Conservation (phyloP, 1,140 invertebrate species). For the Caenorhabditis briggsae region DNA sequence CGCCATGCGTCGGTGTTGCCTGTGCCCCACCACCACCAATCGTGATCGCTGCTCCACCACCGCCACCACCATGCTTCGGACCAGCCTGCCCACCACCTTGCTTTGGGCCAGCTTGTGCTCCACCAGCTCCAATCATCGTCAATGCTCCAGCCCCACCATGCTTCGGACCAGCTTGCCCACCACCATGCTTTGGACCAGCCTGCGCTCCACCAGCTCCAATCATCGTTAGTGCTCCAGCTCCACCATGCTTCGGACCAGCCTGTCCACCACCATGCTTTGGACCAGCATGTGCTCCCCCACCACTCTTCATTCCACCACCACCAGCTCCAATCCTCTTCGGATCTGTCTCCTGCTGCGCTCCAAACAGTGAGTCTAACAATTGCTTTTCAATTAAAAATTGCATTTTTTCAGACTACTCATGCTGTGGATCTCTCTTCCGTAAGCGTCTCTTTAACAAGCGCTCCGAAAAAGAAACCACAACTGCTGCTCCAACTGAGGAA, state of each 20-base stretch:
- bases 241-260: slow-evolving; percentile 8
- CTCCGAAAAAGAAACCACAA: background rate
- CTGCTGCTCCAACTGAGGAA: slow-evolving; percentile 5
- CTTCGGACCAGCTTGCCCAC: slow-evolving; percentile 35
- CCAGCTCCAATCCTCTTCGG: slow-evolving; percentile 28
- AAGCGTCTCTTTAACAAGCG: slow-evolving; percentile 48
- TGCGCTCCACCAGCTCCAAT: slow-evolving; percentile 33
- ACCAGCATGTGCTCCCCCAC: slow-evolving; percentile 1
- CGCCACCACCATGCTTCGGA: slow-evolving; percentile 19
- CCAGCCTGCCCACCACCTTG: slow-evolving; percentile 31
- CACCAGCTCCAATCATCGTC: slow-evolving; percentile 13
- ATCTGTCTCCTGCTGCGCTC: slow-evolving; percentile 40
- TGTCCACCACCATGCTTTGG: slow-evolving; percentile 28
- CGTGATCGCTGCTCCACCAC: slow-evolving; percentile 10
- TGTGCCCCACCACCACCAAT: slow-evolving; percentile 27
- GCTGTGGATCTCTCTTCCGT: slow-evolving; percentile 47
- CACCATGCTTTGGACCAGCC: slow-evolving; percentile 35
- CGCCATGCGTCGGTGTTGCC: slow-evolving; percentile 12
- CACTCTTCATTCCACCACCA: slow-evolving; percentile 42
- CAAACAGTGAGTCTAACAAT: background rate
- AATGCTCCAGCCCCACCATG: slow-evolving; percentile 19
- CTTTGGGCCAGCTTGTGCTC: slow-evolving; percentile 6
- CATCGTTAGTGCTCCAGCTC: slow-evolving; percentile 3
- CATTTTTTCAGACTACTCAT: slow-evolving; percentile 36
- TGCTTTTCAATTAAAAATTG: background rate